Percentiles rank a stretch among this genome's conserved stretches.
Conservation (phyloP, 2,797 vertebrate genomes). For the Threskiornis aethiopicus region DNA sequence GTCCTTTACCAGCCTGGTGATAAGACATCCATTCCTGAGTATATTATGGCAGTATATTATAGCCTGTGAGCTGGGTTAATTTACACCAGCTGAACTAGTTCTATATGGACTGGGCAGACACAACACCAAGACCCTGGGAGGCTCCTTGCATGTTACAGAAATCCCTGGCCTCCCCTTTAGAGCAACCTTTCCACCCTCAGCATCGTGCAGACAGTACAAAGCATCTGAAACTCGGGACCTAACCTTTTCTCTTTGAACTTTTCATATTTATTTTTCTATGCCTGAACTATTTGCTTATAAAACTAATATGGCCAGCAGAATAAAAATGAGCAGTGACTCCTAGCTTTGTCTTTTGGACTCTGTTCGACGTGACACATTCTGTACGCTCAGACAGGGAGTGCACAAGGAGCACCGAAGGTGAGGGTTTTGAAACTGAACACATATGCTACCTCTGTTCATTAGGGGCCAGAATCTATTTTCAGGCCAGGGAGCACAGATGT, state of each 20-base stretch:
- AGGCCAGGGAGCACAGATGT: not conserved
- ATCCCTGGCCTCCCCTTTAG: not conserved
- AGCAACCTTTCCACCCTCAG: slow-evolving; percentile 13
- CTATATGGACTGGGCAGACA: slow-evolving; percentile 28
- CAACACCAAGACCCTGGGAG: slow-evolving; percentile 43
- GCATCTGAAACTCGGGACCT: not conserved
- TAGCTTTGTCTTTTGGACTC: not conserved
- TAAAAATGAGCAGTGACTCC: slow-evolving; percentile 1
- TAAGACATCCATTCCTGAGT: not conserved
- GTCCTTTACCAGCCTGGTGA: slow-evolving; percentile 9
- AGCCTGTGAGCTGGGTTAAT: slow-evolving; percentile 51
- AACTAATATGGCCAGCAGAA: not conserved
- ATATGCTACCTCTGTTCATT: not conserved
- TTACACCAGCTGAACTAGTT: slow-evolving; percentile 48
- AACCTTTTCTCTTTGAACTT: slow-evolving; percentile 39
- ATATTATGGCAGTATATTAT: slow-evolving; percentile 7
- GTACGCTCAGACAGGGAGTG: not conserved
- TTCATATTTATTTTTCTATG: slow-evolving; percentile 34
- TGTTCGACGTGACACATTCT: fast-evolving
- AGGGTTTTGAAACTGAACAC: not conserved
- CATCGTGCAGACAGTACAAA: slow-evolving; percentile 11
- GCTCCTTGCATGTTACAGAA: slow-evolving; percentile 12
- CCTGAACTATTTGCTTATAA: slow-evolving; percentile 46
- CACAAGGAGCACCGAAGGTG: not conserved
- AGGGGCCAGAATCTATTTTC: not conserved